phyloP scores from a whole-genome alignment of 2,888 invertebrate species.

The Cremastinae sp. region DNA sequence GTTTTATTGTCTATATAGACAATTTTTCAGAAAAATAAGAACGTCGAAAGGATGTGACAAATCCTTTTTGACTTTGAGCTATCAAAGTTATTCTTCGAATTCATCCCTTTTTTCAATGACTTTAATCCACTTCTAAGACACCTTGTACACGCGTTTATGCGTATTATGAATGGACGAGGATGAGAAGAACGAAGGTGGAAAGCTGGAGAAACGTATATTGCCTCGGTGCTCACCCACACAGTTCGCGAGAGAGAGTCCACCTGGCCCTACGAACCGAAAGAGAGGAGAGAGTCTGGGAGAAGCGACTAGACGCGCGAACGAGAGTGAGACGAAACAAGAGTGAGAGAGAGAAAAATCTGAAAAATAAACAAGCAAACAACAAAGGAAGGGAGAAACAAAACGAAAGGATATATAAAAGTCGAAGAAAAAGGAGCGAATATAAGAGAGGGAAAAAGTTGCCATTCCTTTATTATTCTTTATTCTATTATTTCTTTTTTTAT shows the following conservation, averaged over 20 bases:
- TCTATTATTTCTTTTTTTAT: too few relatives aligned
- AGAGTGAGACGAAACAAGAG: conserved; percentile 49
- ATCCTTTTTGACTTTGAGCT: too few relatives aligned
- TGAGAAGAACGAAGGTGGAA: conserved; percentile 74
- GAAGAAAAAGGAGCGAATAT: neutral
- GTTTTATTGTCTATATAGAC: too few relatives aligned
- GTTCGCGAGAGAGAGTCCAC: conserved; percentile 66
- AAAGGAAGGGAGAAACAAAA: conserved; percentile 51
- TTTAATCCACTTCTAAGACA: too few relatives aligned
- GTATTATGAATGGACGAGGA: conserved; percentile 77
- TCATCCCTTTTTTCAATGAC: too few relatives aligned
- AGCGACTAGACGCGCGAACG: conserved; percentile 40
- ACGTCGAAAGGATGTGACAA: too few relatives aligned
- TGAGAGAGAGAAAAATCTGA: conserved; percentile 42
- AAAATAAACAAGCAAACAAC: conserved; percentile 60
- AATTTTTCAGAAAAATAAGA: too few relatives aligned
- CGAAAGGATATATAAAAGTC: conserved; percentile 10
- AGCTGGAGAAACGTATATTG: conserved; percentile 74
- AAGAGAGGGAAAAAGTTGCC: conserved; percentile 54
- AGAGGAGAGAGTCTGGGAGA: conserved; percentile 29
- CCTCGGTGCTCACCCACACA: conserved; percentile 74
- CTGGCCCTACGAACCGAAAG: conserved; percentile 61
- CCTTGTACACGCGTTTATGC: conserved; percentile 72
- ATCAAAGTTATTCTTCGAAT: too few relatives aligned
- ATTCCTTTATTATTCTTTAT: too few relatives aligned